Conservation (phyloP, 2,797 vertebrate species). For the Enteromius treurensis region DNA sequence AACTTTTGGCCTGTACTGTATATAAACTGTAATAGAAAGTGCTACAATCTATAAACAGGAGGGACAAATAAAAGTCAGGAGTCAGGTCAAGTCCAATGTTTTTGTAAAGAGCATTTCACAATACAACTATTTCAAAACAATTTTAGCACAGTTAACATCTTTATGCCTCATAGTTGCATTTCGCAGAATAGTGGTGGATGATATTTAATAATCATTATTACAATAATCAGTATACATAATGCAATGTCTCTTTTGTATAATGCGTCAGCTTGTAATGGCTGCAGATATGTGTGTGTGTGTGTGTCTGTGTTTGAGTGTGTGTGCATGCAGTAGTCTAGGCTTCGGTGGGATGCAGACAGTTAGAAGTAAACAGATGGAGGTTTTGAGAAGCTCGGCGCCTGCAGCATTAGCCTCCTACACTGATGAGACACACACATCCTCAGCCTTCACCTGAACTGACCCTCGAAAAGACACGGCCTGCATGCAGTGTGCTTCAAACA, state of each 20-base stretch:
- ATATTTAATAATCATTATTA: not conserved
- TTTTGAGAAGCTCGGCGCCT: constrained; percentile 76
- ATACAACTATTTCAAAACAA: too few species aligned
- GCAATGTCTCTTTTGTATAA: not conserved
- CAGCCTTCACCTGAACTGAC: constrained; percentile 40
- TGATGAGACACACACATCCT: constrained; percentile 31
- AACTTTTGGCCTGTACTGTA: too few species aligned
- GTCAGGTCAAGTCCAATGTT: too few species aligned
- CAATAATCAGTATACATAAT: too few species aligned
- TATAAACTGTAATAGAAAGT: too few species aligned
- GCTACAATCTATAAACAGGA: too few species aligned
- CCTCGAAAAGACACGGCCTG: not conserved
- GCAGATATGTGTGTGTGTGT: not conserved
- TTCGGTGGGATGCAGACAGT: constrained; percentile 73
- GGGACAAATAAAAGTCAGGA: too few species aligned
- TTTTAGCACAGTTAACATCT: too few species aligned
- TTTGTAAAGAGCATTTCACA: too few species aligned
- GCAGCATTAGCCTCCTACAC: constrained; percentile 65
- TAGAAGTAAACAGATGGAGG: constrained; percentile 78
- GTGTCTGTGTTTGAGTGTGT: too few species aligned
- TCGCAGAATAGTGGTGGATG: not conserved
- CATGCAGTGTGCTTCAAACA: not conserved
- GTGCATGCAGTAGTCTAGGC: constrained; percentile 62
- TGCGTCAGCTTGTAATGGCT: not conserved
- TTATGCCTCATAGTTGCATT: not conserved